A percentile compares a stretch with the other conserved stretches of the same genome.
phyloP scores from a whole-genome alignment of 2,113 vertebrate species.

The Nanorana parkeri region DNA sequence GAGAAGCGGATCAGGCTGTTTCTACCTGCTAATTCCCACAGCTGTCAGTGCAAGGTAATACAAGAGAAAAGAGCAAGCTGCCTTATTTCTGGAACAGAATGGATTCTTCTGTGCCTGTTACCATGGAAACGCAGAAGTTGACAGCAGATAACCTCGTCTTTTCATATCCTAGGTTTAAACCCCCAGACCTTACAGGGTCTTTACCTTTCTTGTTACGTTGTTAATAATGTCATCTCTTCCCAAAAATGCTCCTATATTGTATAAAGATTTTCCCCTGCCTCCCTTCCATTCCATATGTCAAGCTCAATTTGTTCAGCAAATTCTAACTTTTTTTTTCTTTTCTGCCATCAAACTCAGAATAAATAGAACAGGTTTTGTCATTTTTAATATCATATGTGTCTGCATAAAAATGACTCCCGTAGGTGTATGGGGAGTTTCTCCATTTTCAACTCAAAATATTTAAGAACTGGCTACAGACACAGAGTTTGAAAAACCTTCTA shows the following conservation, averaged over 20 bases:
- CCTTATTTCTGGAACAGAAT: background rate
- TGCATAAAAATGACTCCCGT: background rate
- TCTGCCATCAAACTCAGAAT: too few relatives aligned
- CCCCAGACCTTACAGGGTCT: background rate
- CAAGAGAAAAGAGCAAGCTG: conserved; percentile 15
- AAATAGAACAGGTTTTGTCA: too few relatives aligned
- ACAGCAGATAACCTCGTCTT: conserved; percentile 34
- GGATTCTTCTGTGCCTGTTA: background rate
- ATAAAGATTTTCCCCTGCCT: too few relatives aligned
- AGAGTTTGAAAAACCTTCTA: too few relatives aligned
- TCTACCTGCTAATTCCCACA: conserved; percentile 18
- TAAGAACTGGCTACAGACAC: too few relatives aligned
- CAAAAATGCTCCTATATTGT: background rate
- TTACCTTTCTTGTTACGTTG: conserved; percentile 5
- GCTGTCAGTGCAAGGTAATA: conserved; percentile 26
- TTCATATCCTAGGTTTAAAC: conserved; percentile 11
- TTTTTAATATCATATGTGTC: background rate
- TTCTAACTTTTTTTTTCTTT: too few relatives aligned
- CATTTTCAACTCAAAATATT: too few relatives aligned
- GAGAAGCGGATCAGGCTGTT: conserved; percentile 5
- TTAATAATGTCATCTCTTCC: background rate
- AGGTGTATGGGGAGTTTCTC: too few relatives aligned
- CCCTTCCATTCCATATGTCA: too few relatives aligned
- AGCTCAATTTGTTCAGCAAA: too few relatives aligned
- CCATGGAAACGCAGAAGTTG: conserved; percentile 38